Conservation (phyloP, 2,797 vertebrate species). For the Pristis pectinata region DNA sequence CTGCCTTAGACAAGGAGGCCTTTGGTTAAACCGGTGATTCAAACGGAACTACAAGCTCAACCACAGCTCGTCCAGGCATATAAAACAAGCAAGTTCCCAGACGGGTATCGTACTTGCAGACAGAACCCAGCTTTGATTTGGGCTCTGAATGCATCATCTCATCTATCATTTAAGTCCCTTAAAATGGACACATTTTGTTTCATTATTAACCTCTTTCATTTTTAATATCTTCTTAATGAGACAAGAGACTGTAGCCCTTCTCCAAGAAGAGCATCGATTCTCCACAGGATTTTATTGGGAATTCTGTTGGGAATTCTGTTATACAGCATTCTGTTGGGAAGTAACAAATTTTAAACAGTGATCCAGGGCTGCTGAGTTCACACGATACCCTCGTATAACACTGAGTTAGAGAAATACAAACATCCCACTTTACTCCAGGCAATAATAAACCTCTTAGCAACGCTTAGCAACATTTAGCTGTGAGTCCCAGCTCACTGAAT, state of each 20-base stretch:
- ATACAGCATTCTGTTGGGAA: neutral
- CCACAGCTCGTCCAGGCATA: neutral
- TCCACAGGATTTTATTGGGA: too few species aligned
- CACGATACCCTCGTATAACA: neutral
- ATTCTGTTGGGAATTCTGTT: neutral
- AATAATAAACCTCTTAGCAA: too few species aligned
- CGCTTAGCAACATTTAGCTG: too few species aligned
- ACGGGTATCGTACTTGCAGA: neutral
- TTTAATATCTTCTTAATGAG: neutral
- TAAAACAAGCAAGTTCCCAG: neutral
- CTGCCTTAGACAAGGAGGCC: neutral
- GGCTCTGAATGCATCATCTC: neutral
- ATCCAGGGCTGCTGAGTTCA: neutral
- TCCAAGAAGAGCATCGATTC: neutral
- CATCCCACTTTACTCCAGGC: neutral
- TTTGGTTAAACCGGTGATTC: neutral
- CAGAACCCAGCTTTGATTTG: neutral
- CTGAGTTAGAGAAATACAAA: neutral
- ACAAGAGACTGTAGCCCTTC: neutral
- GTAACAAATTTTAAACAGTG: neutral
- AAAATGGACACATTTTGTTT: neutral
- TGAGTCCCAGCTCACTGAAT: too few species aligned
- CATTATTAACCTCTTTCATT: neutral
- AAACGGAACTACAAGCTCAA: neutral
- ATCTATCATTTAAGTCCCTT: neutral